phyloP scores from a whole-genome alignment of 2,888 invertebrate genomes.

The Dichetophora obliterata region DNA sequence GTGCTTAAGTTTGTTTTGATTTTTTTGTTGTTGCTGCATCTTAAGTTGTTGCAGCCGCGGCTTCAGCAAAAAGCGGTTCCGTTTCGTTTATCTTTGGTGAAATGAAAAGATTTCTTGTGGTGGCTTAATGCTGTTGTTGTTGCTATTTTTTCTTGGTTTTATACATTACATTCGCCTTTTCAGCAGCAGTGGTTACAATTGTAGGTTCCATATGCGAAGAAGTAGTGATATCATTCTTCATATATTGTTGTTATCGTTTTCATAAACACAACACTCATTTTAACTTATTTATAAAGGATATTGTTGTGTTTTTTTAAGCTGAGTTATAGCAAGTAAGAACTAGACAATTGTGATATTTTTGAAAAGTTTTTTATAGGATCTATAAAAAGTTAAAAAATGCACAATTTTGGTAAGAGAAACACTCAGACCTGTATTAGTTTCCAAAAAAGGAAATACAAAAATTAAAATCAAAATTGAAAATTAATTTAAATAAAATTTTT shows the following conservation, averaged over 20 bases:
- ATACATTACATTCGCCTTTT: constrained; percentile 31
- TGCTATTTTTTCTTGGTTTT: constrained; percentile 39
- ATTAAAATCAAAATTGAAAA: too few relatives aligned
- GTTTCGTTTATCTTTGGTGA: constrained; percentile 61
- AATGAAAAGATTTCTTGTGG: constrained; percentile 37
- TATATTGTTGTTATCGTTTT: constrained; percentile 44
- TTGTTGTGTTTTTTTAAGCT: neutral
- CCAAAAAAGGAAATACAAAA: too few relatives aligned
- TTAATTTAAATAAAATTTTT: too few relatives aligned
- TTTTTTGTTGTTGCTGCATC: constrained; percentile 1
- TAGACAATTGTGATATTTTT: too few relatives aligned
- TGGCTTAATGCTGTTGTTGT: constrained; percentile 40
- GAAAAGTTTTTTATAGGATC: too few relatives aligned
- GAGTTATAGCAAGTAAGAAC: neutral
- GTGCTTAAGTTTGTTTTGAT: constrained; percentile 17
- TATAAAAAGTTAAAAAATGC: too few relatives aligned
- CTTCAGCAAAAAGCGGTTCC: constrained; percentile 56
- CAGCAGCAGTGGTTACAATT: neutral
- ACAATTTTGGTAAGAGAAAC: too few relatives aligned
- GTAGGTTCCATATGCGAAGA: neutral
- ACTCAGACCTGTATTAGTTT: too few relatives aligned
- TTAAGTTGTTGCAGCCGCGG: neutral
- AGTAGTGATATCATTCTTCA: neutral
- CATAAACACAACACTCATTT: neutral
- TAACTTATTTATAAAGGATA: constrained; percentile 28